A percentile compares a stretch with the other conserved stretches of the same genome.
Evolutionary conservation across 2,888 invertebrate species (phyloP).

Genomic region (Papilio demoleus): DNA sequence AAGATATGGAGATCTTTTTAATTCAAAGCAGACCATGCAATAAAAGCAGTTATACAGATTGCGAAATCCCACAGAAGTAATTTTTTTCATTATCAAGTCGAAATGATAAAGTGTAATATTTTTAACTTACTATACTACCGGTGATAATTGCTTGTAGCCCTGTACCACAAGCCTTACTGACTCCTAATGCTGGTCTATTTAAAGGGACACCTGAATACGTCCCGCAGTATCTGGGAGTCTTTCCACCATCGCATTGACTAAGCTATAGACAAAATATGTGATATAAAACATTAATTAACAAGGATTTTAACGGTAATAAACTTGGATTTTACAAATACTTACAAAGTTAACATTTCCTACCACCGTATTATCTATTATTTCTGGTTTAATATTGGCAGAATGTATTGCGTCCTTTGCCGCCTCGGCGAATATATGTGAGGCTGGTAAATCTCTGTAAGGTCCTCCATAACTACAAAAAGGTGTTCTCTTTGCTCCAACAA

Average conservation of each 20-base stretch:
- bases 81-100: too few relatives aligned
- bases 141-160: conserved; percentile 97
- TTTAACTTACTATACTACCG: conserved; percentile 88
- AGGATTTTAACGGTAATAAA: background rate
- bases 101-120: background rate
- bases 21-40: too few relatives aligned
- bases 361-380: conserved; percentile 63
- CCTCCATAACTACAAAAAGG: conserved; percentile 76
- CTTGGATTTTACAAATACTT: conserved; percentile 18
- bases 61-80: too few relatives aligned
- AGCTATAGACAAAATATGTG: conserved; percentile 72
- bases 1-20: background rate
- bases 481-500: conserved; percentile 74
- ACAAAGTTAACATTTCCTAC: conserved; percentile 74
- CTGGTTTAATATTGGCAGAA: conserved; percentile 61
- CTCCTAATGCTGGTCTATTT: conserved; percentile 92
- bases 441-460: conserved; percentile 63
- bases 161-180: conserved; percentile 97
- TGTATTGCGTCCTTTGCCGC: conserved; percentile 69
- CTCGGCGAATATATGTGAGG: conserved; percentile 68
- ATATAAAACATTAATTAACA: background rate
- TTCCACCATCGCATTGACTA: conserved; percentile 92
- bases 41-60: too few relatives aligned
- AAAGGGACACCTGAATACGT: conserved; percentile 92
- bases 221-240: conserved; percentile 93